These are phyloP conservation scores for Chrysina gloriosa DNA, from an alignment of 2,888 invertebrate genomes.

Conservation along the genomic window DNA sequence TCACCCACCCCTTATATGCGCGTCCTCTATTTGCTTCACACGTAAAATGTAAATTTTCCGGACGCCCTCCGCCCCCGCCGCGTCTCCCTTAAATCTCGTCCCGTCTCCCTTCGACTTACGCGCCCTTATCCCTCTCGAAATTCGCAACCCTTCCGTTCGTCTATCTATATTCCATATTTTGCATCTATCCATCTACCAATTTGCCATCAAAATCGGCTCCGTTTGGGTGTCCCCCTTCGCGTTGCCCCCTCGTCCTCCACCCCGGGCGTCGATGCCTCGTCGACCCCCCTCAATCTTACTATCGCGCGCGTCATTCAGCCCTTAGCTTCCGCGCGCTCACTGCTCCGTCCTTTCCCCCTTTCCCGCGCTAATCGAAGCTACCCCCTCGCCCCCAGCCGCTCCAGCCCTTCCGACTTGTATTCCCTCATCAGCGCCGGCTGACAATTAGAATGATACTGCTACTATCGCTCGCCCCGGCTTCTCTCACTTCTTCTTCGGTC, in stretches of 20 bases:
- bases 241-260: background rate
- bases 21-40: slow-evolving; percentile 34
- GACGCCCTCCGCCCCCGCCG: background rate
- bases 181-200: slow-evolving; percentile 37
- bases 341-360: background rate
- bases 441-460: slow-evolving; percentile 64
- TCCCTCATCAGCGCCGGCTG: slow-evolving; percentile 53
- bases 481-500: slow-evolving; percentile 7
- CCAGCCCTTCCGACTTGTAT: slow-evolving; percentile 25
- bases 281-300: background rate
- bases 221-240: background rate
- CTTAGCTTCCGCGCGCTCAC: slow-evolving; percentile 17
- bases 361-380: background rate
- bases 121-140: background rate
- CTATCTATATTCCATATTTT: slow-evolving; percentile 40
- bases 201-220: slow-evolving; percentile 35
- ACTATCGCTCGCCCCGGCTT: slow-evolving; percentile 8
- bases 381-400: background rate
- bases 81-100: background rate
- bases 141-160: slow-evolving; percentile 34
- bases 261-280: background rate
- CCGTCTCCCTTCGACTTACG: background rate
- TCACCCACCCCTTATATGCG: slow-evolving; percentile 8
- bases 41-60: slow-evolving; percentile 39
- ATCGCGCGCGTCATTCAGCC: slow-evolving; percentile 21